Percentiles rank a stretch among this genome's conserved stretches.
These are phyloP conservation scores for Entelurus aequoreus DNA, from an alignment of 2,113 vertebrate genomes.

Conservation along the genomic window DNA sequence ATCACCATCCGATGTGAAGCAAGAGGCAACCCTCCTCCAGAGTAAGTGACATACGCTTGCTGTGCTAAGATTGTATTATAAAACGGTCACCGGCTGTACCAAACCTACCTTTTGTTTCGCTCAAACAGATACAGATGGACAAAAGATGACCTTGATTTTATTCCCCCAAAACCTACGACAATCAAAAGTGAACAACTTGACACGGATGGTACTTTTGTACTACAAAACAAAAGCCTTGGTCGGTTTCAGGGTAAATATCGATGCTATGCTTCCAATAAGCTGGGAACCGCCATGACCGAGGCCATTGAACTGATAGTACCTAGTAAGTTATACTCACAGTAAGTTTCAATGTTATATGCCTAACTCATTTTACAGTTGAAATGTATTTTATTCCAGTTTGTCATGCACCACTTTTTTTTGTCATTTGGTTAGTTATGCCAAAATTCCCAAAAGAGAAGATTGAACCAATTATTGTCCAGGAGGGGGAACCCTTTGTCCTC, in stretches of 20 bases:
- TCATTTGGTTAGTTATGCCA: slow-evolving; percentile 70
- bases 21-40: slow-evolving; percentile 83
- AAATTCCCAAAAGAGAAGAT: slow-evolving; percentile 87
- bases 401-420: slow-evolving; percentile 1
- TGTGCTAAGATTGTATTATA: background rate
- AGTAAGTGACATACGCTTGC: slow-evolving; percentile 69
- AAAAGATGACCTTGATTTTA: slow-evolving; percentile 78
- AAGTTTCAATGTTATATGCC: background rate
- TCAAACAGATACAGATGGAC: slow-evolving; percentile 84
- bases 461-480: slow-evolving; percentile 74
- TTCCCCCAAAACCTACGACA: slow-evolving; percentile 64
- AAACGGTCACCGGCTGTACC: background rate
- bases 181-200: slow-evolving; percentile 49
- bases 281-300: slow-evolving; percentile 87
- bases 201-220: slow-evolving; percentile 77
- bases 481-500: slow-evolving; percentile 81
- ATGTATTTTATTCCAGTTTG: background rate
- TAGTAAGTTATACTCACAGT: slow-evolving; percentile 69
- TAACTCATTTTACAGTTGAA: background rate
- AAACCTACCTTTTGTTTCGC: background rate
- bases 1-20: slow-evolving; percentile 84
- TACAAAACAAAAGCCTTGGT: slow-evolving; percentile 72
- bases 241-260: slow-evolving; percentile 84
- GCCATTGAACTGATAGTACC: slow-evolving; percentile 81
- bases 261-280: slow-evolving; percentile 83